A percentile compares a stretch with the other conserved stretches of the same genome.
phyloP scores from a whole-genome alignment of 1,140 invertebrate species.

The Octopus bimaculoides region DNA sequence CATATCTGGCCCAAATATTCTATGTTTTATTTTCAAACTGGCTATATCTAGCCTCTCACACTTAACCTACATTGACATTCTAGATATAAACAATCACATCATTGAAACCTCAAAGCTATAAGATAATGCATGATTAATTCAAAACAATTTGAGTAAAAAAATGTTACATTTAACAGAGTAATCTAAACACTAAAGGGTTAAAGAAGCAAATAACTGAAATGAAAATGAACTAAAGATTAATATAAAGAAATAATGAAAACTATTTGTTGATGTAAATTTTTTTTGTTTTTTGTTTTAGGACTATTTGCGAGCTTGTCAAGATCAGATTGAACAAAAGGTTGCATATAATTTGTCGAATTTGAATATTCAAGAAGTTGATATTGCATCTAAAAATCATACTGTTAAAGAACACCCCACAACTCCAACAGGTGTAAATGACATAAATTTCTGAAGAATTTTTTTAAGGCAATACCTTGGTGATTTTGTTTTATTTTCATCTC shows the following conservation, averaged over 20 bases:
- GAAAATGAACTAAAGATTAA: neutral
- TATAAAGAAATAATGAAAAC: neutral
- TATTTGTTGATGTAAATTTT: neutral
- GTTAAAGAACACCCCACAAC: conserved; percentile 70
- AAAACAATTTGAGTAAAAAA: no score
- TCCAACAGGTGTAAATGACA: conserved; percentile 70
- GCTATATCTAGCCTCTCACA: no score
- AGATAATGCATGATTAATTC: no score
- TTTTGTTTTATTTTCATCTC: no score
- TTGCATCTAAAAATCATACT: conserved; percentile 34
- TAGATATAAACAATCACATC: no score
- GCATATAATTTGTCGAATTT: conserved; percentile 59
- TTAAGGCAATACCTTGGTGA: no score
- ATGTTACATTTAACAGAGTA: no score
- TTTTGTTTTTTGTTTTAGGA: conserved; percentile 61
- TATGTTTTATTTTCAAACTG: no score
- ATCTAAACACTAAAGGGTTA: no score
- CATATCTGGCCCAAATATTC: no score
- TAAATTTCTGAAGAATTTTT: conserved; percentile 28
- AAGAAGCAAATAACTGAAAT: neutral
- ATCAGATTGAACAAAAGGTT: conserved; percentile 74
- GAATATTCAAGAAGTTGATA: conserved; percentile 17
- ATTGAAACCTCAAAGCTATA: no score
- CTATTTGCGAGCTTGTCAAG: conserved; percentile 70
- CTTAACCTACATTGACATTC: no score